Conservation (phyloP, 2,888 invertebrate species). For the Labia minor region DNA sequence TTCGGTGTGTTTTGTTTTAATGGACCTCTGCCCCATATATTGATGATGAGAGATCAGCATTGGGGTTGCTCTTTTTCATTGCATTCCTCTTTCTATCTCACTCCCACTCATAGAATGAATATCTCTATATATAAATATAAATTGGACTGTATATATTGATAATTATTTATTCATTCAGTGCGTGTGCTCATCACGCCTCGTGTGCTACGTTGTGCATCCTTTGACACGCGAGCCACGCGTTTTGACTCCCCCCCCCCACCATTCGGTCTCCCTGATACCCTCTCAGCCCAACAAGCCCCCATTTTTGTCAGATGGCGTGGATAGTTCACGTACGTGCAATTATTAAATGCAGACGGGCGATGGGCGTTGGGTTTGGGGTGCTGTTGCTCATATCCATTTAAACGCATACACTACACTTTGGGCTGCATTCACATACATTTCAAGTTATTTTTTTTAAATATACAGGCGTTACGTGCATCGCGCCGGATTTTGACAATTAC, state of each 20-base stretch:
- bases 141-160: neutral
- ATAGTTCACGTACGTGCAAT: slow-evolving; percentile 13
- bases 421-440: neutral
- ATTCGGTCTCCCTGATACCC: neutral
- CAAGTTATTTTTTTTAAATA: neutral
- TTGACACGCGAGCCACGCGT: slow-evolving; percentile 7
- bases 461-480: slow-evolving; percentile 13
- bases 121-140: neutral
- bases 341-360: slow-evolving; percentile 3
- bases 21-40: slow-evolving; percentile 2
- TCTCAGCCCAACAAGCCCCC: neutral
- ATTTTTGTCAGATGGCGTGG: slow-evolving; percentile 2
- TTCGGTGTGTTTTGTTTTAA: neutral
- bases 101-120: neutral
- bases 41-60: neutral
- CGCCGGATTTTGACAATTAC: slow-evolving; percentile 13
- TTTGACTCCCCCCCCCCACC: neutral
- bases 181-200: slow-evolving; percentile 13
- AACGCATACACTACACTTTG: slow-evolving; percentile 6
- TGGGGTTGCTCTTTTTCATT: neutral
- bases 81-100: neutral
- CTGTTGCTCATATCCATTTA: neutral
- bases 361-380: neutral
- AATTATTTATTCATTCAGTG: slow-evolving; percentile 13
- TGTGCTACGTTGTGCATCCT: neutral